Base-by-base conservation (phyloP, 2,113 vertebrate species). In the Puma concolor region DNA sequence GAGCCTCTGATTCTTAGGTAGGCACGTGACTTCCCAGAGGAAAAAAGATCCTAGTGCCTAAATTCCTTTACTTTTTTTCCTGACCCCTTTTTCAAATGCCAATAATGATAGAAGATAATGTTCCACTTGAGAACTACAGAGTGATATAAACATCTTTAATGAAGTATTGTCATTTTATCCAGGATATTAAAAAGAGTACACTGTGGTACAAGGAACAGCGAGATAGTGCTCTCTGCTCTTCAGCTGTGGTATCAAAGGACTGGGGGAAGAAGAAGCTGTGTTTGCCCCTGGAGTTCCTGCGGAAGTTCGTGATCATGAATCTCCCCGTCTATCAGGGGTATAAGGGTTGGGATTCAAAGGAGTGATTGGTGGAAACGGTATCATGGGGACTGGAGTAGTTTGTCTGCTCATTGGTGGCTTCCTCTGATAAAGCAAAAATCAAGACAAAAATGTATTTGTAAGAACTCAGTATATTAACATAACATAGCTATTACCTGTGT, bases 361-460 rank as follows among this genome's bases (percentile, higher is more conserved):
- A 76, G 21, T 85, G 16, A 9, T 23, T 33, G 67, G 80, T 63
- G 60, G 71, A 71, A 71, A 50, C 0, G 25, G 5, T 38, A 44
- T 31, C 44, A 4, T 1, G 16, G 60, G 33, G 19, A 0, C 38
- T n/a, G 0, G 0, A 13, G 88, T 76, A 36, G 81, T 57, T 67
- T 23, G 69, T 63, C 88, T 88, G 44, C 15, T 57, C 6, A 48
- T 0, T n/a, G 67, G 79, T 67, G 79, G 88, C 44, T 54, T 90
- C 74, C 38, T 48, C 97, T 96, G n/a, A 48, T 38, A 79, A 82
- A 66, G 81, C 4, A 77, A 76, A 93, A 97, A 87, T 29, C 74
- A 89, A 85, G 64, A 85, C 41, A 87, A 71, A 91, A 88, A 84
- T 12, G 15, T 16, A 87, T 67, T 72, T 71, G 29, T 52, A 66